These are phyloP conservation scores for Betta splendens DNA, from an alignment of 2,797 vertebrate species.

Conservation along the genomic window DNA sequence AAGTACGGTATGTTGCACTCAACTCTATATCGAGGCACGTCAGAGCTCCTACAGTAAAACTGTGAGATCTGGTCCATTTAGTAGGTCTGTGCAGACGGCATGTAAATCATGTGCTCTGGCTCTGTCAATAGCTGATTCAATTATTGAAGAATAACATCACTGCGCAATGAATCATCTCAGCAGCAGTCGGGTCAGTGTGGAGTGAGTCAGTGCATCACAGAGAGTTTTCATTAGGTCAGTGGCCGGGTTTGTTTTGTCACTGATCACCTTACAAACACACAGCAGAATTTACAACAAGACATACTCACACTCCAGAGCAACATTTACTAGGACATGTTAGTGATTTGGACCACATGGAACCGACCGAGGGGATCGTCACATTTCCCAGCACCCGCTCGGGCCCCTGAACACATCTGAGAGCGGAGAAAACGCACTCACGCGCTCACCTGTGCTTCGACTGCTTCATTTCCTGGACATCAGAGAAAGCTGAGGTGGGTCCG, in stretches of 20 bases:
- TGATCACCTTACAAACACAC: slow-evolving; percentile 40
- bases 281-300: slow-evolving; percentile 24
- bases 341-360: slow-evolving; percentile 28
- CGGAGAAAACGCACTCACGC: slow-evolving; percentile 25
- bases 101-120: slow-evolving; percentile 49
- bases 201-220: slow-evolving; percentile 27
- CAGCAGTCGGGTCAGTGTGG: slow-evolving; percentile 37
- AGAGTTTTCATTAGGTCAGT: slow-evolving; percentile 33
- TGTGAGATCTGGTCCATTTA: slow-evolving; percentile 31
- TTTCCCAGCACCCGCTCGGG: slow-evolving; percentile 28
- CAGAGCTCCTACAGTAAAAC: slow-evolving; percentile 30
- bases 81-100: slow-evolving; percentile 51
- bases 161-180: slow-evolving; percentile 43
- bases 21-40: slow-evolving; percentile 34
- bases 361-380: slow-evolving; percentile 25
- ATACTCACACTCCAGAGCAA: slow-evolving; percentile 14
- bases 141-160: slow-evolving; percentile 49
- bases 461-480: slow-evolving; percentile 73
- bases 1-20: slow-evolving; percentile 24
- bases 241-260: slow-evolving; percentile 33
- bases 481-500: slow-evolving; percentile 23
- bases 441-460: slow-evolving; percentile 58
- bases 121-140: slow-evolving; percentile 38
- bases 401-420: slow-evolving; percentile 39
- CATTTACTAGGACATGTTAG: slow-evolving; percentile 3